Evolutionary conservation across 2,888 invertebrate genomes (phyloP).

Genomic region (Sminthurides aquaticus): DNA sequence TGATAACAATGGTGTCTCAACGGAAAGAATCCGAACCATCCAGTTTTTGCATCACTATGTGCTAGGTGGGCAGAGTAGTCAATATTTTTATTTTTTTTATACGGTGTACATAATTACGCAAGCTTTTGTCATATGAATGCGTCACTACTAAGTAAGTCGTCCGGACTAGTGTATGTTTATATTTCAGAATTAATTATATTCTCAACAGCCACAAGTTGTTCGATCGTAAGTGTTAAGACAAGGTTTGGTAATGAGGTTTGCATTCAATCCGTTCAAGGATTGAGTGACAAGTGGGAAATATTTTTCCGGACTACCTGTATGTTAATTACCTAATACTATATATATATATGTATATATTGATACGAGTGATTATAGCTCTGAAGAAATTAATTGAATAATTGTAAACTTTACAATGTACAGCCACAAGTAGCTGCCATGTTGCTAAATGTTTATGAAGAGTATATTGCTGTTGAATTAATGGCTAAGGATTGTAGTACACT

Average conservation of each 20-base stretch:
- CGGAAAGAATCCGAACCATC: not conserved
- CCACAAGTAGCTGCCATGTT: not conserved
- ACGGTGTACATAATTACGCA: conserved; percentile 1
- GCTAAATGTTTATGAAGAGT: not conserved
- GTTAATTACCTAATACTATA: not conserved
- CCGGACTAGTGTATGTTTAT: too few relatives aligned
- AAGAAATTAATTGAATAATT: not conserved
- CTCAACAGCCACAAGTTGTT: too few relatives aligned
- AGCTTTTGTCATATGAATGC: not conserved
- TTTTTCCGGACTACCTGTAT: not conserved
- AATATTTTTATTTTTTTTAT: conserved; percentile 5
- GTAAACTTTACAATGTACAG: conserved; percentile 3
- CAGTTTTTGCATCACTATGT: not conserved
- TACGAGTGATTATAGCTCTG: not conserved
- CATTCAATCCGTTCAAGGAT: too few relatives aligned
- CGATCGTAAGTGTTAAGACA: too few relatives aligned
- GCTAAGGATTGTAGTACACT: not conserved
- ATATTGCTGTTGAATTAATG: not conserved
- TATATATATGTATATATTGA: not conserved
- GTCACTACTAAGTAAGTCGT: too few relatives aligned
- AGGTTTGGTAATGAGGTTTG: too few relatives aligned
- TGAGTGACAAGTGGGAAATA: too few relatives aligned
- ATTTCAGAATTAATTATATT: too few relatives aligned
- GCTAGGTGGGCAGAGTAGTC: not conserved
- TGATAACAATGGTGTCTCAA: not conserved